Evolutionary conservation across 2,888 invertebrate species (phyloP).

Genomic region (Nudaria mundana): DNA sequence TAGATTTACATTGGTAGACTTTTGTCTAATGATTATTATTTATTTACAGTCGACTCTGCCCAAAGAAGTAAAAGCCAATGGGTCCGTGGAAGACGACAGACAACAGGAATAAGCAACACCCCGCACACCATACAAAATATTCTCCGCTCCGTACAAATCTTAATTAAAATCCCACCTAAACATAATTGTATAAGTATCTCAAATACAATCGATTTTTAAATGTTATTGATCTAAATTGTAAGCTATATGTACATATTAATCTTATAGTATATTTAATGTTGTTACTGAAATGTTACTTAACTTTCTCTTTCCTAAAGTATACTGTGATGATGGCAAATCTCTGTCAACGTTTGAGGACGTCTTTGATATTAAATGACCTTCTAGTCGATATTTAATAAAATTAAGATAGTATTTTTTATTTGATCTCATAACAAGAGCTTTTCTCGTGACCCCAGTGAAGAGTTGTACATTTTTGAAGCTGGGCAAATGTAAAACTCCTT

Average conservation of each 20-base stretch:
- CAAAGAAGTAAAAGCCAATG: conserved; percentile 70
- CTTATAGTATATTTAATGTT: conserved; percentile 56
- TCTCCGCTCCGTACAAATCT: conserved; percentile 54
- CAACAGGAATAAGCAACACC: conserved; percentile 63
- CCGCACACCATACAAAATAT: conserved; percentile 46
- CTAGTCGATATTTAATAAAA: conserved; percentile 46
- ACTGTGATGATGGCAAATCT: conserved; percentile 34
- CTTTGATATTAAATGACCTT: conserved; percentile 33
- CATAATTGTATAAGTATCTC: conserved; percentile 37
- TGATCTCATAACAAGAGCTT: conserved; percentile 26
- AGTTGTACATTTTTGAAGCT: conserved; percentile 75
- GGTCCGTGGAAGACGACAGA: conserved; percentile 67
- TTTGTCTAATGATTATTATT: conserved; percentile 11
- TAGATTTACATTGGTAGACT: neutral
- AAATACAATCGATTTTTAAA: conserved; percentile 60
- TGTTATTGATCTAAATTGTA: conserved; percentile 60
- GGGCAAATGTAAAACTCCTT: conserved; percentile 74
- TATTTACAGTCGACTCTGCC: conserved; percentile 65
- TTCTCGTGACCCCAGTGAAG: conserved; percentile 46
- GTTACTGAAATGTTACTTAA: conserved; percentile 40
- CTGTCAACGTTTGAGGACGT: conserved; percentile 14
- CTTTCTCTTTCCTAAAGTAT: conserved; percentile 5
- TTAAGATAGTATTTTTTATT: conserved; percentile 51
- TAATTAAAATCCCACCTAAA: conserved; percentile 35
- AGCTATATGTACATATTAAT: conserved; percentile 73